A percentile compares a stretch with the other conserved stretches of the same genome.
Evolutionary conservation across 2,888 invertebrate species (phyloP).

Genomic region (Metallyticus violacea): DNA sequence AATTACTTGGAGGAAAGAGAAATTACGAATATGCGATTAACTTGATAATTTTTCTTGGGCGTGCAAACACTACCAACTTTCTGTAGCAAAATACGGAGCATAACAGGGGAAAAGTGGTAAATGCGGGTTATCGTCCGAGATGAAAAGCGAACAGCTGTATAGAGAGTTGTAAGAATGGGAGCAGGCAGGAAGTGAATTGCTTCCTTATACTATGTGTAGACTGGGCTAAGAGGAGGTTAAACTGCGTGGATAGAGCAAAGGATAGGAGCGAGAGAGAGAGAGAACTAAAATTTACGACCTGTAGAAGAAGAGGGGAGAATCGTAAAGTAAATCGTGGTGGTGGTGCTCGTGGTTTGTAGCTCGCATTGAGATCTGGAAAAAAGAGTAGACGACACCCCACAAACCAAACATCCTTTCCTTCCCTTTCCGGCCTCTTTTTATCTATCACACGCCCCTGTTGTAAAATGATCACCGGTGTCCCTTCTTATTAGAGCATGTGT

Average conservation of each 20-base stretch:
- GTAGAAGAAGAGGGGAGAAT: conserved; percentile 3
- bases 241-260: not conserved
- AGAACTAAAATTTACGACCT: conserved; percentile 26
- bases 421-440: not conserved
- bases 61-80: too few species aligned
- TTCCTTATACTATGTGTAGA: not conserved
- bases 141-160: not conserved
- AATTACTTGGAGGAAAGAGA: too few species aligned
- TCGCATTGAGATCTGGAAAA: not conserved
- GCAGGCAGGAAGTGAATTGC: not conserved
- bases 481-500: conserved; percentile 25
- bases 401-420: not conserved
- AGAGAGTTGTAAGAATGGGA: not conserved
- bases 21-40: too few species aligned
- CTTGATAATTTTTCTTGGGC: too few species aligned
- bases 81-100: too few species aligned
- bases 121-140: not conserved
- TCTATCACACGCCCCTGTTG: conserved; percentile 1
- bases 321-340: not conserved
- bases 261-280: not conserved
- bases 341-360: not conserved
- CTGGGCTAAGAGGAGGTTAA: not conserved
- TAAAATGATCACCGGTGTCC: conserved; percentile 29
- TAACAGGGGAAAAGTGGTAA: not conserved
- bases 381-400: not conserved